Percentiles rank a stretch among this genome's conserved stretches.
Evolutionary conservation across 2,113 vertebrate species (phyloP).

Genomic region (Drymodes brunneopygia): DNA sequence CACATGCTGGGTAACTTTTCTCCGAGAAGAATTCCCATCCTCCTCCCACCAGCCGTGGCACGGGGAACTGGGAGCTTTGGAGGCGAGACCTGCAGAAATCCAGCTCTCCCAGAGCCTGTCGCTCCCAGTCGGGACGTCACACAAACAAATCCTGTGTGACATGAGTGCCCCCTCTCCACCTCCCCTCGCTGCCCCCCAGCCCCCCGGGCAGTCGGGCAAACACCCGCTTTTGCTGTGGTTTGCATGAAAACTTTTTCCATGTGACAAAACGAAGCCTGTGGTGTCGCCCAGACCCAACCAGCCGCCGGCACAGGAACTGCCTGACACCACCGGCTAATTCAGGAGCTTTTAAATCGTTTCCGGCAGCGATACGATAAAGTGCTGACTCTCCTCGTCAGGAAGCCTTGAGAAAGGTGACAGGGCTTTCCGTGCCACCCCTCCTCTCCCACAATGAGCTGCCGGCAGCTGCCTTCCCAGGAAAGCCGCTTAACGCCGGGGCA

Average conservation of each 20-base stretch:
- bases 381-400: background rate
- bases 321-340: background rate
- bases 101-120: background rate
- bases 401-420: background rate
- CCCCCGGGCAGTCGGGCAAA: accelerated
- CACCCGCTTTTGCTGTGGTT: background rate
- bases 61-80: background rate
- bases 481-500: accelerated
- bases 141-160: background rate
- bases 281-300: background rate
- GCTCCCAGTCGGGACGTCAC: accelerated
- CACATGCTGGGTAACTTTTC: background rate
- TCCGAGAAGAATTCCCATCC: background rate
- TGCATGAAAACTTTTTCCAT: background rate
- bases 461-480: background rate
- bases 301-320: background rate
- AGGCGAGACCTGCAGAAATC: background rate
- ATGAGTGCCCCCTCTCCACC: background rate
- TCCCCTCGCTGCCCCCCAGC: accelerated
- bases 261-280: background rate
- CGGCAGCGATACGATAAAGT: background rate
- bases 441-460: background rate
- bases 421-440: background rate
- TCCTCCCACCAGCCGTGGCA: background rate
- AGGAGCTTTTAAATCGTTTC: background rate